phyloP scores from a whole-genome alignment of 2,888 invertebrate genomes.

The Chymomyza fuscimana region DNA sequence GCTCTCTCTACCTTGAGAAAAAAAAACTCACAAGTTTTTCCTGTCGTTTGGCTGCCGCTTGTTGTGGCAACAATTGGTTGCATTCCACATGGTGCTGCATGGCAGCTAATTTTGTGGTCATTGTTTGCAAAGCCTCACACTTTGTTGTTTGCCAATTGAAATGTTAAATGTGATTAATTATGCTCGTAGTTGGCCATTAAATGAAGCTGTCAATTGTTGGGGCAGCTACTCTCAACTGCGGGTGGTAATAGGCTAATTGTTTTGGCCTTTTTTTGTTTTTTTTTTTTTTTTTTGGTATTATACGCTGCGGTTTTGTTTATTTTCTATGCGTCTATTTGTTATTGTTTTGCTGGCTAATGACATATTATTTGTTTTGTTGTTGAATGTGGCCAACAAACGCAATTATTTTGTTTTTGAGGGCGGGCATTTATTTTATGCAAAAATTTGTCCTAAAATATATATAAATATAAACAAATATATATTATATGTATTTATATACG shows the following conservation, averaged over 20 bases:
- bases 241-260: slow-evolving; percentile 29
- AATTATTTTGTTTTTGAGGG: not conserved
- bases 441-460: not conserved
- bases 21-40: slow-evolving; percentile 32
- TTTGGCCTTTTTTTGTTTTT: slow-evolving; percentile 15
- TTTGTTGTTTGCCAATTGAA: slow-evolving; percentile 22
- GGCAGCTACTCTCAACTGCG: not conserved
- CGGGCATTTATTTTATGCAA: not conserved
- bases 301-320: slow-evolving; percentile 11
- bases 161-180: slow-evolving; percentile 49
- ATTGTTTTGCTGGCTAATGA: not conserved
- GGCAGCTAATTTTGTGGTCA: slow-evolving; percentile 12
- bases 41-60: slow-evolving; percentile 39
- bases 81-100: not conserved
- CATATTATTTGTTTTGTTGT: not conserved
- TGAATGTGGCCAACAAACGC: not conserved
- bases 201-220: slow-evolving; percentile 18
- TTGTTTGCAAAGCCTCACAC: slow-evolving; percentile 13
- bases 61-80: slow-evolving; percentile 18
- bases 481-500: not conserved
- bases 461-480: too few species aligned
- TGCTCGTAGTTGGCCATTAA: slow-evolving; percentile 21
- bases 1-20: not conserved
- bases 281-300: too few species aligned
- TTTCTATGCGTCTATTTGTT: not conserved